A percentile compares a stretch with the other conserved stretches of the same genome.
These are phyloP conservation scores for Peromyscus leucopus DNA, from an alignment of 2,113 vertebrate genomes.

Conservation along the genomic window DNA sequence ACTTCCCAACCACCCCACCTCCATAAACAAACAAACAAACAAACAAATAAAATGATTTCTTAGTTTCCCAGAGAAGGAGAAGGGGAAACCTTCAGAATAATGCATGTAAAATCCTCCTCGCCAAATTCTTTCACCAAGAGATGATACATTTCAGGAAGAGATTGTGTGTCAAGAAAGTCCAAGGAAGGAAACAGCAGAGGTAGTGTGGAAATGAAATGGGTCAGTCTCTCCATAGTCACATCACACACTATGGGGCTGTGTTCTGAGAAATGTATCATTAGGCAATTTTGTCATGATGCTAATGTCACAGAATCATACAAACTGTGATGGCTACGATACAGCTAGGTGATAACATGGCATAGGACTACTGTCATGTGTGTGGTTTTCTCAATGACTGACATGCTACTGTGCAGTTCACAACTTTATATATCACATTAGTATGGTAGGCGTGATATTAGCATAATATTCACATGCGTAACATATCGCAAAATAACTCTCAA, in stretches of 20 bases:
- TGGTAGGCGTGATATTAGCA: neutral
- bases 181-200: neutral
- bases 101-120: slow-evolving; percentile 5
- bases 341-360: neutral
- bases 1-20: neutral
- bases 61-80: neutral
- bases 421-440: neutral
- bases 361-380: neutral
- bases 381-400: neutral
- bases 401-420: neutral
- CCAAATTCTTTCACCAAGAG: neutral
- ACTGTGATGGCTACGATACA: neutral
- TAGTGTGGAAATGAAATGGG: neutral
- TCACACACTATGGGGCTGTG: neutral
- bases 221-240: neutral
- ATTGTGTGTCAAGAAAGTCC: neutral
- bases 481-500: neutral
- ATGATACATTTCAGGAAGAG: neutral
- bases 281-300: neutral
- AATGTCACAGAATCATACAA: neutral
- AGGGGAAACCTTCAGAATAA: neutral
- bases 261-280: neutral
- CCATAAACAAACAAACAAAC: neutral
- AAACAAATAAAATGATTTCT: neutral
- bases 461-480: neutral